Evolutionary conservation across 2,888 invertebrate genomes (phyloP).

Genomic region (Heliconius ethilla): DNA sequence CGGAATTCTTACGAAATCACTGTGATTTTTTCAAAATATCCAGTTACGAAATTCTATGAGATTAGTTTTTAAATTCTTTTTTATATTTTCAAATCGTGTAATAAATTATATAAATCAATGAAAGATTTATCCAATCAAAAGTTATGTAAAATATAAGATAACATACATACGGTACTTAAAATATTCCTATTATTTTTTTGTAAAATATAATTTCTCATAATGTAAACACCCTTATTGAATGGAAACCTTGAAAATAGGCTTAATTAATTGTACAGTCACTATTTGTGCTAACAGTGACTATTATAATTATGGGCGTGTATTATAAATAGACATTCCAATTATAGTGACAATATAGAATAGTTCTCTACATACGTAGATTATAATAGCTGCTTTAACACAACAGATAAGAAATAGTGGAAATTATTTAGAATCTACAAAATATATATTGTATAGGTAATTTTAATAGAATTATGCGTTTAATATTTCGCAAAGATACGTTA

Average conservation of each 20-base stretch:
- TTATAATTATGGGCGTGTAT: constrained; percentile 2
- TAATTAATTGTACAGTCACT: constrained; percentile 11
- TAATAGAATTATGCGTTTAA: background rate
- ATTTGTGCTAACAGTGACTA: constrained; percentile 11
- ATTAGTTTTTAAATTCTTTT: no score
- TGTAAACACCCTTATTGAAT: constrained; percentile 6
- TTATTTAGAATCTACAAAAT: background rate
- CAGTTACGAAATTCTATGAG: no score
- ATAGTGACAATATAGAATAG: background rate
- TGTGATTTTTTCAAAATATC: no score
- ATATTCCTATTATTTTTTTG: background rate
- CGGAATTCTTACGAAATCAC: no score
- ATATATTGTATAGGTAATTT: background rate
- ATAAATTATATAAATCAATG: background rate
- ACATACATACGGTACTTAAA: background rate
- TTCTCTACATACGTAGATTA: background rate
- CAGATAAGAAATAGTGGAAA: background rate
- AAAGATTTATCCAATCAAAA: background rate
- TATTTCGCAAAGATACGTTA: background rate
- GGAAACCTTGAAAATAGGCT: constrained; percentile 11
- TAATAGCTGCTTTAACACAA: background rate
- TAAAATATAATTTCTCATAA: background rate
- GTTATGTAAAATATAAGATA: background rate
- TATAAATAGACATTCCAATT: constrained; percentile 21
- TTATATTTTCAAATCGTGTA: background rate